Conservation (phyloP, 2,113 vertebrate genomes). For the Cephalopholis sonnerati region DNA sequence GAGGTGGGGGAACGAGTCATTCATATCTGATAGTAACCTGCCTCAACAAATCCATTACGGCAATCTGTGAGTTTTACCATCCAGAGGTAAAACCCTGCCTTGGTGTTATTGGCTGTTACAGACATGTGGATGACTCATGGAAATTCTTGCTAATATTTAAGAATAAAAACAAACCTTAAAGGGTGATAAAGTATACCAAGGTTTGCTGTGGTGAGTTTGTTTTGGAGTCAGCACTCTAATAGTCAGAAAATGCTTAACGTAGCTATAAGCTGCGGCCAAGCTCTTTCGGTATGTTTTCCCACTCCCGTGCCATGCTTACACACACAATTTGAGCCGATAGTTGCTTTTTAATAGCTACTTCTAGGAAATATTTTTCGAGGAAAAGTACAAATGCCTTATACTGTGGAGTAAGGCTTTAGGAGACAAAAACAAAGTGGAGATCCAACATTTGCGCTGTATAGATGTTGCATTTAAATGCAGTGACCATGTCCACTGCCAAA, state of each 20-base stretch:
- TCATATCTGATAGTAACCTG: slow-evolving; percentile 51
- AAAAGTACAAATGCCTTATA: slow-evolving; percentile 19
- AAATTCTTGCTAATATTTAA: slow-evolving; percentile 16
- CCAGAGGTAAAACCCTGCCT: neutral
- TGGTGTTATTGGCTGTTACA: slow-evolving; percentile 7
- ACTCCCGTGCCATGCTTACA: neutral
- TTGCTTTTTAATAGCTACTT: slow-evolving; percentile 37
- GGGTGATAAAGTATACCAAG: slow-evolving; percentile 8
- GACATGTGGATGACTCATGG: slow-evolving; percentile 10
- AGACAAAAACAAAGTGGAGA: neutral
- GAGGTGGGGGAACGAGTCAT: slow-evolving; percentile 47
- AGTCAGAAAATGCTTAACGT: slow-evolving; percentile 23
- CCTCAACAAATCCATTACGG: slow-evolving; percentile 37
- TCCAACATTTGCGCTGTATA: neutral
- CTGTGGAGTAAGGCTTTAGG: neutral
- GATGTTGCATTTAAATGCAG: neutral
- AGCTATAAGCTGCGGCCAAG: slow-evolving; percentile 7
- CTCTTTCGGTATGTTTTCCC: slow-evolving; percentile 44
- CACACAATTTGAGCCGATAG: slow-evolving; percentile 2
- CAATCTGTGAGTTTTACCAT: slow-evolving; percentile 22
- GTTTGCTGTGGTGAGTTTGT: slow-evolving; percentile 12
- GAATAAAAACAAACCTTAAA: slow-evolving; percentile 8
- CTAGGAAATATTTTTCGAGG: slow-evolving; percentile 11
- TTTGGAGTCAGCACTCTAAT: slow-evolving; percentile 16
- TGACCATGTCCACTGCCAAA: neutral